Conservation (phyloP, 2,888 invertebrate genomes). For the Sycophila texana region DNA sequence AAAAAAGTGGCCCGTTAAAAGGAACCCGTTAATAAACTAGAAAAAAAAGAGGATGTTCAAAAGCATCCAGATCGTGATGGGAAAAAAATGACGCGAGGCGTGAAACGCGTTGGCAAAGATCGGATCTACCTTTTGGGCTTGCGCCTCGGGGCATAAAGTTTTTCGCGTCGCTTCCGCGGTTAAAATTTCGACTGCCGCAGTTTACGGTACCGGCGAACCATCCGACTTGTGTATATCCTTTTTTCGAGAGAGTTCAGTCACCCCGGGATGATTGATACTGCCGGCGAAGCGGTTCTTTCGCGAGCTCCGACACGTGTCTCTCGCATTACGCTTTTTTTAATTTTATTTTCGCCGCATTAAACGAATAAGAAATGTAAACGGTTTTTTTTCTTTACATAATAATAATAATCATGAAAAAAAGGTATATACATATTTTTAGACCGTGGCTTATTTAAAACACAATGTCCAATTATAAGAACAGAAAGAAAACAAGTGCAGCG, state of each 20-base stretch:
- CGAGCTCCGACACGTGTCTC: no score
- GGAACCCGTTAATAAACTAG: not conserved
- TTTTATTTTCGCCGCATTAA: no score
- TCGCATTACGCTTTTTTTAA: no score
- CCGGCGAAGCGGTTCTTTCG: no score
- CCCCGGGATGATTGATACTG: not conserved
- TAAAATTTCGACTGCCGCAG: constrained; percentile 5
- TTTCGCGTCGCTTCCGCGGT: not conserved
- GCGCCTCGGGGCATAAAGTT: not conserved
- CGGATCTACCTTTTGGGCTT: constrained; percentile 31
- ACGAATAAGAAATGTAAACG: no score
- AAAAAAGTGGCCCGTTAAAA: not conserved
- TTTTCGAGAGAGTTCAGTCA: constrained; percentile 7
- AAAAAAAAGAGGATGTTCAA: not conserved
- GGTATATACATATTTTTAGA: no score
- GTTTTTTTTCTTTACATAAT: no score
- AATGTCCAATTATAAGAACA: constrained; percentile 3
- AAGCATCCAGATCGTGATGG: not conserved
- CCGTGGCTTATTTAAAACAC: no score
- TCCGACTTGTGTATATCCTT: not conserved
- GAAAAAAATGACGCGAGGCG: constrained; percentile 2
- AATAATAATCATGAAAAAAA: no score
- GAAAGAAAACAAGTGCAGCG: constrained; percentile 35
- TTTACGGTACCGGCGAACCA: constrained; percentile 18
- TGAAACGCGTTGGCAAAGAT: constrained; percentile 25